Conservation (phyloP, 2,113 vertebrate species). For the Rhynchomys soricoides region DNA sequence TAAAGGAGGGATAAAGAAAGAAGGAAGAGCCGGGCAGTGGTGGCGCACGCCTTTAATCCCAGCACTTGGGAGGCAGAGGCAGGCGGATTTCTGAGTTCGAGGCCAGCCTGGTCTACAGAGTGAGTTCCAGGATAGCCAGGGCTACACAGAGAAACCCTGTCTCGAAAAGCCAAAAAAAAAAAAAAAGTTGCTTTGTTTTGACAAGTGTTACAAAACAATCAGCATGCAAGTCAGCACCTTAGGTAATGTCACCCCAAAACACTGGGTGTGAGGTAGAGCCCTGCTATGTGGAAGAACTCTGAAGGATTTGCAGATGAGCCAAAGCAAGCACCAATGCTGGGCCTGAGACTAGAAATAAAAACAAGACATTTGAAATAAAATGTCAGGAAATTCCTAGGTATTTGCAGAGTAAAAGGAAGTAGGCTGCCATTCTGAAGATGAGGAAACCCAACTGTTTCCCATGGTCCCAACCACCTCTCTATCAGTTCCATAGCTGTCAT, state of each 20-base stretch:
- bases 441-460: background rate
- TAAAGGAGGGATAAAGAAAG: background rate
- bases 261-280: background rate
- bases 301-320: background rate
- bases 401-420: constrained; percentile 40
- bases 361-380: constrained; percentile 16
- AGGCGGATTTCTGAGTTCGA: no score
- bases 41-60: no score
- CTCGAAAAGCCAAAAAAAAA: background rate
- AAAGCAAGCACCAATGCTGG: background rate
- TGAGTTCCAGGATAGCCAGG: no score
- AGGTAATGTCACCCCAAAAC: background rate
- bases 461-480: background rate
- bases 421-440: background rate
- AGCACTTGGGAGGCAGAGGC: no score
- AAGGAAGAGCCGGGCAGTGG: no score
- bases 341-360: constrained; percentile 1
- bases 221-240: background rate
- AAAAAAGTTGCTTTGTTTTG: constrained; percentile 26
- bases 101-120: no score
- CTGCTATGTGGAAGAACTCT: background rate
- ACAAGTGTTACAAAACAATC: constrained; percentile 48
- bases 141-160: no score
- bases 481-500: background rate
- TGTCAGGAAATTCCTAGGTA: background rate